Evolutionary conservation across 2,113 vertebrate genomes (phyloP), one percentile per base, ranked within the genome.

Genomic region (Polypterus bichir): DNA sequence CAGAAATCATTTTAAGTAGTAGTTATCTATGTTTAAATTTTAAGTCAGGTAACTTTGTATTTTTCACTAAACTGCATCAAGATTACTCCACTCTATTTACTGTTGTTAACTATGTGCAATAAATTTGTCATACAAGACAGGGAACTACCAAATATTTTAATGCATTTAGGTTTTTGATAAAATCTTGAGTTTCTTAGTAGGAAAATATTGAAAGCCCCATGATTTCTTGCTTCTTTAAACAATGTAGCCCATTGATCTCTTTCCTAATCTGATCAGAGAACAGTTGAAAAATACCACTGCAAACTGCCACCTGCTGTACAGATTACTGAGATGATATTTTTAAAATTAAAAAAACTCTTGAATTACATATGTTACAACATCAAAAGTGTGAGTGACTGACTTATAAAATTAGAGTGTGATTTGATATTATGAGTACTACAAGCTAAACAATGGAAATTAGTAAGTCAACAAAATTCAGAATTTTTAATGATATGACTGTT

Each of bases 201-300:
- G 57, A 49, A 61, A 54, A 44, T 44, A 59, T 57, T 46, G 54
- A 3, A 58, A 66, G 53, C 62, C 54, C 60, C 46, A 58, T 46
- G 44, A 54, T 66, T 56, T 49, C 11, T 62, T 61, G 46, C 60
- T 65, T 47, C 49, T 61, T 61, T 49, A 47, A 61, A 66, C 59
- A 61, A 65, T 65, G 64, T 61, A 48, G 10, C 44, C 64, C 57
- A 62, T 62, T 66, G 53, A 66, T 66, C 54, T 46, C 44, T 45
- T 49, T 11, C 8, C 55, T 66, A 58, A 62, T 61, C 60, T 62
- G 46, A 66, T 66, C 59, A 62, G 53, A 62, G 47, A 61, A 6
- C 10, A 61, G 10, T 47, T 27, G 27, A 62, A 62, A 58, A 52
- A 53, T 7, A 51, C 6, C 49, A 6, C 6, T 53, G 60, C 45